These are phyloP conservation scores for Hirtodrosophila alboralis DNA, from an alignment of 2,888 invertebrate species.

Conservation along the genomic window DNA sequence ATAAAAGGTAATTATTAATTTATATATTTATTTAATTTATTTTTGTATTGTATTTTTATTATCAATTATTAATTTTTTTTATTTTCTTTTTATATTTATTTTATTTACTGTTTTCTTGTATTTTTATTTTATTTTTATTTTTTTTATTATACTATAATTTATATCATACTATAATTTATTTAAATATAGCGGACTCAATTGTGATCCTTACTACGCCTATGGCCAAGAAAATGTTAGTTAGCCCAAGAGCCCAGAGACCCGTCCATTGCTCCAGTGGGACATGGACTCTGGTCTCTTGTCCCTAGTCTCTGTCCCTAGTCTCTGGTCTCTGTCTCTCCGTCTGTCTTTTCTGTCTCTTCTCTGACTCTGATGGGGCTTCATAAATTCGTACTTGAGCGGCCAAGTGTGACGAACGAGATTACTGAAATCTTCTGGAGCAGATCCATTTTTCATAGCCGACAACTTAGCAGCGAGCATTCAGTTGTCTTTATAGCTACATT, in stretches of 20 bases:
- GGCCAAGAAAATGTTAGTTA: constrained; percentile 2
- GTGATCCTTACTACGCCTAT: no score
- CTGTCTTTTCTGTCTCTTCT: background rate
- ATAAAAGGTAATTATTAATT: no score
- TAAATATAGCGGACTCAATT: no score
- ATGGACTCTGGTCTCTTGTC: constrained; percentile 5
- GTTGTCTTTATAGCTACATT: constrained; percentile 47
- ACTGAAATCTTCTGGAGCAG: constrained; percentile 84
- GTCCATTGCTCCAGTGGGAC: constrained; percentile 41
- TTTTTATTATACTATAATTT: no score
- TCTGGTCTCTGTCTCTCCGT: background rate
- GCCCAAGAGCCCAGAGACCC: constrained; percentile 16
- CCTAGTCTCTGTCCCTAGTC: background rate
- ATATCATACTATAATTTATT: no score
- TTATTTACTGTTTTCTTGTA: no score
- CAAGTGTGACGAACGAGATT: constrained; percentile 84
- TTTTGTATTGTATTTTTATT: no score
- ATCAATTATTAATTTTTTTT: no score
- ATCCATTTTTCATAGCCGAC: constrained; percentile 82
- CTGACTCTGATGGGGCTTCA: constrained; percentile 65
- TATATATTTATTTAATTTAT: no score
- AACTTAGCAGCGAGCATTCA: constrained; percentile 57
- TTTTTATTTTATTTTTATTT: no score
- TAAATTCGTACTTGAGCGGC: constrained; percentile 83
- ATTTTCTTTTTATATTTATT: no score